Base-by-base conservation (phyloP, 2,797 vertebrate species). In the Crocidura indochinensis region DNA sequence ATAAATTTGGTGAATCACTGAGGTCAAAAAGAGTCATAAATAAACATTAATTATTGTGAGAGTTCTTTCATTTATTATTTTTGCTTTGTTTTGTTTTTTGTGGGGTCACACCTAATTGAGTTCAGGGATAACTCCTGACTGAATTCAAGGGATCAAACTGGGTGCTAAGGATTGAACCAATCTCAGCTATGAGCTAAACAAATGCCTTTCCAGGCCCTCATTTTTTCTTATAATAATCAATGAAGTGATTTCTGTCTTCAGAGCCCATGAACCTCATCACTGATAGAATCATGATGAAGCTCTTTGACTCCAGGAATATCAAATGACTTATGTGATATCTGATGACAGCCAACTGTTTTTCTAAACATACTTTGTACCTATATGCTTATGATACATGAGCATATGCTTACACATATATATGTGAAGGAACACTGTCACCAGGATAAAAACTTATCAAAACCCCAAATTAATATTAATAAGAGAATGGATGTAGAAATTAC, bases 221-320 rank as follows among this genome's bases (percentile, higher is more conserved):
- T 24, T 47, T 46, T 22, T 65, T 88, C 15, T 74, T 91, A 83
- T 69, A 77, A 69, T 85, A 73, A 67, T 24, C 24, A 10, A n/a
- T 11, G 26, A 80, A 85, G 24, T 15, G 10, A 82, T 10, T 2
- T 27, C 29, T 60, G 0, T 14, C 83, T 10, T 3, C 8, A 38
- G 9, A n/a, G 8, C 65, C 38, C 69, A 62, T 38, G 26, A 46
- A 10, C 8, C 22, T 81, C 31, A 77, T 68, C 69, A 24, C 0
- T 60, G 49, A 65, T 53, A 73, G 26, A 31, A 53, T 38, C 79
- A 80, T 90, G 53, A 69, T 73, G 73, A 90, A 27, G 8, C 49
- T 67, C 29, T 4, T 3, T 79, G 56, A 84, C 26, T 76, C 78
- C 64, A 17, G 26, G 3, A 73, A 68, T 81, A 77, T 83, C 29